Evolutionary conservation across 2,888 invertebrate species (phyloP).

Genomic region (Campoletis raptor): DNA sequence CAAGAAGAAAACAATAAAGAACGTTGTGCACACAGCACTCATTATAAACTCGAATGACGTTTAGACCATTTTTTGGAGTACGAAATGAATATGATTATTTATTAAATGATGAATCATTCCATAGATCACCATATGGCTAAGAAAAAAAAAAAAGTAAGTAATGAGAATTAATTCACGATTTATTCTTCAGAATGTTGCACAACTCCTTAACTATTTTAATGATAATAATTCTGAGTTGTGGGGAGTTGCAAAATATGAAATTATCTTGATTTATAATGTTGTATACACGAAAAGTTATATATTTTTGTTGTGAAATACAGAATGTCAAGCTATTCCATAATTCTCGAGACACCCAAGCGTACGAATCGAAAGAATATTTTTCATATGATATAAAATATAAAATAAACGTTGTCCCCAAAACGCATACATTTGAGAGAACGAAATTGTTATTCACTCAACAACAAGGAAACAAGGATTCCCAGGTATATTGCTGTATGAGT

Average conservation of each 20-base stretch:
- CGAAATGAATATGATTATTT: neutral
- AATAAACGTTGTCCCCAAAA: neutral
- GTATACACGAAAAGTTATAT: neutral
- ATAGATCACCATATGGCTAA: neutral
- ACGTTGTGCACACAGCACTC: neutral
- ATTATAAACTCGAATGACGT: neutral
- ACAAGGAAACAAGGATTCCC: conserved; percentile 2
- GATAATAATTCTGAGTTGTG: neutral
- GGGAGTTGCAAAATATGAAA: neutral
- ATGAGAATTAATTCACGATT: neutral
- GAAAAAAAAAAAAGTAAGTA: neutral
- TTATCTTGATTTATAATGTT: neutral
- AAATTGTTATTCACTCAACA: conserved; percentile 22
- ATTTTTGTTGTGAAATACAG: neutral
- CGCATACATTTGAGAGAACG: neutral
- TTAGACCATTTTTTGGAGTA: neutral
- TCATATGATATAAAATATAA: neutral
- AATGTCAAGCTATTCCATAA: neutral
- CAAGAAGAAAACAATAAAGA: neutral
- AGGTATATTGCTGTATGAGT: neutral
- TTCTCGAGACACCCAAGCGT: neutral
- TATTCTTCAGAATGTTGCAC: neutral
- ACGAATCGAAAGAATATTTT: neutral
- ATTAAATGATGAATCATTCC: neutral
- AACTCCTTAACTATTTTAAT: neutral